phyloP scores from a whole-genome alignment of 2,113 vertebrate species.

The Mustelus asterias region DNA sequence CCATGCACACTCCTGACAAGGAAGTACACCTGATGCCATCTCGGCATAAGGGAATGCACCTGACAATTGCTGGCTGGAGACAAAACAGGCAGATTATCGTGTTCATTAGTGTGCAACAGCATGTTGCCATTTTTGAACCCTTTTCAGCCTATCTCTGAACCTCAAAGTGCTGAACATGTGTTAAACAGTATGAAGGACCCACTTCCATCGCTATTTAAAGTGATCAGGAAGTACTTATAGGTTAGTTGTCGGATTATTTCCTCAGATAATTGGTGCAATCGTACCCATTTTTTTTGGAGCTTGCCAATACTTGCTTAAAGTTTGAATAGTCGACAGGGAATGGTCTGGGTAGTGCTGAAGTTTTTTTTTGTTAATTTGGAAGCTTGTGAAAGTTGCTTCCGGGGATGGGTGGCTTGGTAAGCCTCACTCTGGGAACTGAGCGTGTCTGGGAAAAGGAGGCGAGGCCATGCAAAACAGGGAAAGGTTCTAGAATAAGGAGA shows the following conservation, averaged over 20 bases:
- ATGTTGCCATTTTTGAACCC: not conserved
- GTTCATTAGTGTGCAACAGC: not conserved
- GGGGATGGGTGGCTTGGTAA: too few relatives aligned
- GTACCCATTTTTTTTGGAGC: too few relatives aligned
- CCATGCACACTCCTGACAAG: not conserved
- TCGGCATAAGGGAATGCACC: not conserved
- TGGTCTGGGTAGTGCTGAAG: not conserved
- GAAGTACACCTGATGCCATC: not conserved
- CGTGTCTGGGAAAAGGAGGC: too few relatives aligned
- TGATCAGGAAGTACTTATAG: not conserved
- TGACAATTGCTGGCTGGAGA: not conserved
- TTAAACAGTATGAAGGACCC: not conserved
- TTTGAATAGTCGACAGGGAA: too few relatives aligned
- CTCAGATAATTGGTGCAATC: not conserved
- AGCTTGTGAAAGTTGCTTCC: too few relatives aligned
- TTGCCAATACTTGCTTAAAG: too few relatives aligned
- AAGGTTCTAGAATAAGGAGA: too few relatives aligned
- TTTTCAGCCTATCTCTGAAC: not conserved
- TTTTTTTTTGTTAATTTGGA: too few relatives aligned
- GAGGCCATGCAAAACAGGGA: too few relatives aligned
- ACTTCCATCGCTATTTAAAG: not conserved
- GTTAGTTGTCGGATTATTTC: not conserved
- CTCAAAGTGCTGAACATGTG: not conserved
- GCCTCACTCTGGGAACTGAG: too few relatives aligned
- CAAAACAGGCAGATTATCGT: not conserved